A percentile compares a stretch with the other conserved stretches of the same genome.
Evolutionary conservation across 2,113 vertebrate species (phyloP).

Genomic region (Saguinus imperator): DNA sequence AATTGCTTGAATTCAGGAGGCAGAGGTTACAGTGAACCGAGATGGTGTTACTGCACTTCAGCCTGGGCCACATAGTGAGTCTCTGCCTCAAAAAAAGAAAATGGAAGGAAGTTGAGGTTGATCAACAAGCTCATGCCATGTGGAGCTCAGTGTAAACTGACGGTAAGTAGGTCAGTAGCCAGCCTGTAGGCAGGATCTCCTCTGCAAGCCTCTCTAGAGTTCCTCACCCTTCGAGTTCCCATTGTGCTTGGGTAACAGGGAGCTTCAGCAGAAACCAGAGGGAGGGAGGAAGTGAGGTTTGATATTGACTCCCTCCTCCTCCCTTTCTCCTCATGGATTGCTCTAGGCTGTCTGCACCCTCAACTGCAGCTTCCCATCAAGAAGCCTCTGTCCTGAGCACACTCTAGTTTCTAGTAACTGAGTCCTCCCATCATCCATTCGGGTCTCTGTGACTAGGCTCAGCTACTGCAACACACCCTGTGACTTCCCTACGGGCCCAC

Average conservation of each 20-base stretch:
- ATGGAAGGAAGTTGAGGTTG: background rate
- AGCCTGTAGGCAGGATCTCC: no score
- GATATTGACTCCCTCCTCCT: background rate
- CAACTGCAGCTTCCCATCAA: background rate
- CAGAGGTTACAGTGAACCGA: no score
- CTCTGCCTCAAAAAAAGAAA: no score
- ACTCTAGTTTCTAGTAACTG: background rate
- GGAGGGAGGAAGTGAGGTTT: background rate
- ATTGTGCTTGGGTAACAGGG: background rate
- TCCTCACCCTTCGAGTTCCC: background rate
- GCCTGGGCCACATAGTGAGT: no score
- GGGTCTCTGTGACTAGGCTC: background rate
- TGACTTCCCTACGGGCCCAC: background rate
- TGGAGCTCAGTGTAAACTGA: background rate
- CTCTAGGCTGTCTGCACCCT: background rate
- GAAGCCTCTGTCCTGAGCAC: background rate
- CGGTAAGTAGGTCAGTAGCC: accelerated
- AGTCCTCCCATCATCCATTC: no score
- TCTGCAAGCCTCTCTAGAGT: background rate
- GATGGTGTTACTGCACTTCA: no score
- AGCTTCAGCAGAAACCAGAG: background rate
- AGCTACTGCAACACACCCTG: background rate
- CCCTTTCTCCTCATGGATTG: no score
- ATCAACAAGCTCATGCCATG: background rate
- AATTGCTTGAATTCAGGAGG: no score